Evolutionary conservation across 2,888 invertebrate species (phyloP).

Genomic region (Nomada ferruginata): DNA sequence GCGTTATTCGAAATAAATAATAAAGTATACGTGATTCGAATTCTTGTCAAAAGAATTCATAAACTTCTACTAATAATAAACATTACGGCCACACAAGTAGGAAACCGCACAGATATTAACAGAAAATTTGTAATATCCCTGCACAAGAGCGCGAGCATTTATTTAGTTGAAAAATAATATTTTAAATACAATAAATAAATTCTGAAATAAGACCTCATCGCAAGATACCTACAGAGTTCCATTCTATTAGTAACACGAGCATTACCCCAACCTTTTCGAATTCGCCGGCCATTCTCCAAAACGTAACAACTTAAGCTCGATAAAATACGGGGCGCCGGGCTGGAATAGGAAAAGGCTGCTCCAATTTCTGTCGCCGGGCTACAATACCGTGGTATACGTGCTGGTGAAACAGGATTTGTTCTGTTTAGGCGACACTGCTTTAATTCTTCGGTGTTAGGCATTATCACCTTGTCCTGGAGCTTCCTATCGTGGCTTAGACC

Average conservation of each 20-base stretch:
- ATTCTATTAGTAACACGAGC: not conserved
- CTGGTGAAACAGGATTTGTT: not conserved
- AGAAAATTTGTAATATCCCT: too few species aligned
- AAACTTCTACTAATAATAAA: too few species aligned
- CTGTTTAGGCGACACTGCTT: conserved; percentile 3
- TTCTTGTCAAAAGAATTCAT: too few species aligned
- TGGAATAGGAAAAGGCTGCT: conserved; percentile 7
- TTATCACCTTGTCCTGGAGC: conserved; percentile 19
- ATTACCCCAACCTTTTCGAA: not conserved
- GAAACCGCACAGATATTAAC: too few species aligned
- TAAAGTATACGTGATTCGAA: too few species aligned
- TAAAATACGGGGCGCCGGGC: not conserved
- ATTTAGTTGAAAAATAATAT: too few species aligned
- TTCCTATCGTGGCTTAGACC: conserved; percentile 18
- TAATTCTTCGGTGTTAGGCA: conserved; percentile 28
- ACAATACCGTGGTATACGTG: not conserved
- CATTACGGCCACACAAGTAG: too few species aligned
- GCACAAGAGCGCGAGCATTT: too few species aligned
- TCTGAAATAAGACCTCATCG: too few species aligned
- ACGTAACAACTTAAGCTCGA: not conserved
- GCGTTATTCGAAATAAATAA: too few species aligned
- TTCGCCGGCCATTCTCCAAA: not conserved
- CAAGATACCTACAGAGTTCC: not conserved
- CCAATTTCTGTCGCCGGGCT: conserved; percentile 12
- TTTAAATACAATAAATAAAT: too few species aligned